Evolutionary conservation across 1,140 invertebrate species (phyloP).

Genomic region (Caenorhabditis inopinata): DNA sequence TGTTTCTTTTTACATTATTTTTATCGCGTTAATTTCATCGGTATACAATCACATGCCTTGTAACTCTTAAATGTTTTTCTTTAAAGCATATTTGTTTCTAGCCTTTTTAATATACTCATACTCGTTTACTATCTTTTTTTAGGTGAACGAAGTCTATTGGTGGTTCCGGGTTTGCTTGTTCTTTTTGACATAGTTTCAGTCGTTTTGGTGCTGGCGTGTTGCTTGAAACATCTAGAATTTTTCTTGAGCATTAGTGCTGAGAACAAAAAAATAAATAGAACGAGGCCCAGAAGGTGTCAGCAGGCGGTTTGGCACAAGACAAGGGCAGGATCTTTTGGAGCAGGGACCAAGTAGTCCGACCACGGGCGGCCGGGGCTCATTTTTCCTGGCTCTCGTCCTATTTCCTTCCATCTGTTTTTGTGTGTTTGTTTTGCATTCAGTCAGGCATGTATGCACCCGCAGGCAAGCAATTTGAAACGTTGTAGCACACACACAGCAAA

Average conservation of each 20-base stretch:
- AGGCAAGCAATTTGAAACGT: constrained; percentile 34
- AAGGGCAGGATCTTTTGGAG: constrained; percentile 1
- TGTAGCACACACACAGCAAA: constrained; percentile 11
- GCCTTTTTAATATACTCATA: too few species aligned
- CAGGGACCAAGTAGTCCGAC: constrained; percentile 20
- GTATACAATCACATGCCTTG: too few species aligned
- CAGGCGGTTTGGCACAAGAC: not conserved
- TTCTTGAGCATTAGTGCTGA: not conserved
- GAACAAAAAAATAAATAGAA: not conserved
- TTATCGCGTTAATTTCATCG: too few species aligned
- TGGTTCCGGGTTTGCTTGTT: too few species aligned
- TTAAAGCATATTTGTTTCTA: too few species aligned
- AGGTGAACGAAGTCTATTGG: too few species aligned
- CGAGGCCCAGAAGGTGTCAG: not conserved
- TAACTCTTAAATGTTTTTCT: too few species aligned
- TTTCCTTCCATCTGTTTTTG: constrained; percentile 34
- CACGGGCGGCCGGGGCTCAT: not conserved
- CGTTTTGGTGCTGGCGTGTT: too few species aligned
- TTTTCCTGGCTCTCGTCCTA: constrained; percentile 22
- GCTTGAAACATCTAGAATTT: too few species aligned
- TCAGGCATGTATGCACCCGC: constrained; percentile 32
- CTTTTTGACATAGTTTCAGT: too few species aligned
- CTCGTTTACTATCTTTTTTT: too few species aligned
- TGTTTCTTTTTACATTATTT: not conserved
- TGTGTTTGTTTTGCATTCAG: constrained; percentile 33